Percentiles rank a stretch among this genome's conserved stretches.
Conservation (phyloP, 1,140 invertebrate genomes). For the Drusus annulatus region DNA sequence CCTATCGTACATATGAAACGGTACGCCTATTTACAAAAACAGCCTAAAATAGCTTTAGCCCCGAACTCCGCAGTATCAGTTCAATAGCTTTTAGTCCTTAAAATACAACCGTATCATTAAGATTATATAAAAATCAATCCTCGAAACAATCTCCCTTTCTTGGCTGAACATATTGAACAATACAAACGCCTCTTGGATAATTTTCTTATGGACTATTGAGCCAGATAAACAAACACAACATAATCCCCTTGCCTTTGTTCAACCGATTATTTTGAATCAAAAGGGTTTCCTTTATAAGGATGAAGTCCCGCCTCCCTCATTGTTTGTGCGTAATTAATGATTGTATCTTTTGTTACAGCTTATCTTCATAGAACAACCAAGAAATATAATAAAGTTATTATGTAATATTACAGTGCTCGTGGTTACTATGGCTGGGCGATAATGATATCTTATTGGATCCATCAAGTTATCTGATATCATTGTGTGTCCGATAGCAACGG, state of each 20-base stretch:
- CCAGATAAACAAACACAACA: slow-evolving; percentile 55
- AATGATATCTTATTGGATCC: slow-evolving; percentile 17
- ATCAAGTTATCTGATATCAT: background rate
- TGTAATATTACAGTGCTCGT: slow-evolving; percentile 6
- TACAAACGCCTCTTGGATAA: slow-evolving; percentile 31
- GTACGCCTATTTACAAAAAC: no score
- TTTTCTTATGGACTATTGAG: slow-evolving; percentile 52
- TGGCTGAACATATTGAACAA: slow-evolving; percentile 8
- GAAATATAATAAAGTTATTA: slow-evolving; percentile 41
- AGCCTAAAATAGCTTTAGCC: no score
- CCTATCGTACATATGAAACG: no score
- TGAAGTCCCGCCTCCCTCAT: slow-evolving; percentile 52
- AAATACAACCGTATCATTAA: no score
- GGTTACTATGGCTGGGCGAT: slow-evolving; percentile 9
- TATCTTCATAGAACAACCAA: slow-evolving; percentile 41
- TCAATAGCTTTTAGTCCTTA: no score
- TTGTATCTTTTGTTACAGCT: slow-evolving; percentile 56
- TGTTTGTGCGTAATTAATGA: slow-evolving; percentile 58
- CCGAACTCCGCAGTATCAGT: no score
- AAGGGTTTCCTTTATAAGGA: slow-evolving; percentile 48
- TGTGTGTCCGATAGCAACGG: no score
- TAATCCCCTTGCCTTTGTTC: slow-evolving; percentile 44
- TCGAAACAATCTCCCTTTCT: background rate
- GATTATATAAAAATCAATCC: background rate
- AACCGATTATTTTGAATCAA: slow-evolving; percentile 56